These are phyloP conservation scores for Bolborhynchus lineola DNA, from an alignment of 2,113 vertebrate genomes.

Conservation along the genomic window DNA sequence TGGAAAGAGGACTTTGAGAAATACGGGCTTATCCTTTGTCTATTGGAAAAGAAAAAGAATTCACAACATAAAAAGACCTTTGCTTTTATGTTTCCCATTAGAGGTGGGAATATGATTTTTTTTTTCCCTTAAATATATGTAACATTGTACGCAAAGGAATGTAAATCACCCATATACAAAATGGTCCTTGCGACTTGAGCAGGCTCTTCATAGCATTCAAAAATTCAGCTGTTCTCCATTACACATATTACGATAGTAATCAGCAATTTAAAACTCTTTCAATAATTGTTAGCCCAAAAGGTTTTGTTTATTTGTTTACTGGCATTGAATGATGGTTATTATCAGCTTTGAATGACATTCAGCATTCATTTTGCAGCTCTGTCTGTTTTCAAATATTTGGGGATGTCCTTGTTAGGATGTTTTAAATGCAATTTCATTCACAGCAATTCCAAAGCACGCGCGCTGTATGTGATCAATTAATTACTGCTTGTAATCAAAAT, in stretches of 20 bases:
- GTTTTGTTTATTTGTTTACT: conserved; percentile 65
- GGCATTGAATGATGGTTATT: conserved; percentile 44
- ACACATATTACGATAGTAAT: conserved; percentile 40
- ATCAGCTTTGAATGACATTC: conserved; percentile 55
- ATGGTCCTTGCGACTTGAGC: background rate
- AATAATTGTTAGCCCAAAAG: conserved; percentile 50
- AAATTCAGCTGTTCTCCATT: conserved; percentile 68
- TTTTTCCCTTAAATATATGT: background rate
- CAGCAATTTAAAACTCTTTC: conserved; percentile 53
- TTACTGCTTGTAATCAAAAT: conserved; percentile 27
- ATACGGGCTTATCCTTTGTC: background rate
- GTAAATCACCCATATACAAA: background rate
- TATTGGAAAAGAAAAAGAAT: background rate
- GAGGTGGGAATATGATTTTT: background rate
- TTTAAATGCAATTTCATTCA: conserved; percentile 36
- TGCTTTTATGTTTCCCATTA: background rate
- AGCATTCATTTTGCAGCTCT: conserved; percentile 42
- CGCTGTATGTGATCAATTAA: conserved; percentile 37
- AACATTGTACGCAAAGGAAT: background rate
- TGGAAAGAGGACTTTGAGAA: background rate
- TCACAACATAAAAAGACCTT: background rate
- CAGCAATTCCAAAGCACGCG: conserved; percentile 22
- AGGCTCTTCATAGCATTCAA: background rate
- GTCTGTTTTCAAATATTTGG: conserved; percentile 52
- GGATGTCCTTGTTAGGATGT: conserved; percentile 41